A percentile compares a stretch with the other conserved stretches of the same genome.
Evolutionary conservation across 2,888 invertebrate genomes (phyloP).

Genomic region (Acleris holmiana): DNA sequence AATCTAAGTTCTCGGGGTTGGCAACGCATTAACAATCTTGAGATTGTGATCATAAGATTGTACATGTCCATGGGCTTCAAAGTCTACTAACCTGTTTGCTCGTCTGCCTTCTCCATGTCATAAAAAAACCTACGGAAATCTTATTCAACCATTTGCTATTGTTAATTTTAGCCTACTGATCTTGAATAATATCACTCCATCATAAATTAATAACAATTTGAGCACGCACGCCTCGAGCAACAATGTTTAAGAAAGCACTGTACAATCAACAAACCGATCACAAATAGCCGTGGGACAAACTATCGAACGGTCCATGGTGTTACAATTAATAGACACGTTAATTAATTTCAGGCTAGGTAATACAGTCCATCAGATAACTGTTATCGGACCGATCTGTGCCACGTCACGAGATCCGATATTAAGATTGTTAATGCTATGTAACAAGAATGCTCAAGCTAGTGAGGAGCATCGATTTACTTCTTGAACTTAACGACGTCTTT

Average conservation of each 20-base stretch:
- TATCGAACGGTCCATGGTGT: constrained; percentile 45
- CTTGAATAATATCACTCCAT: neutral
- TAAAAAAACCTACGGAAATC: neutral
- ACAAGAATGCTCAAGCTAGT: constrained; percentile 60
- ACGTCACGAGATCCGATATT: constrained; percentile 59
- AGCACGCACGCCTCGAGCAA: neutral
- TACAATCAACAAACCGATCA: constrained; percentile 18
- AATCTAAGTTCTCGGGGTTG: too few relatives aligned
- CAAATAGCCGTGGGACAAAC: constrained; percentile 34
- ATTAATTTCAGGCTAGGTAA: constrained; percentile 66
- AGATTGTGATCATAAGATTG: too few relatives aligned
- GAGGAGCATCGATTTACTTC: constrained; percentile 37
- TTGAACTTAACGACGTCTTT: too few relatives aligned
- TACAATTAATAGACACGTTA: constrained; percentile 62
- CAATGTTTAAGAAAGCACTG: constrained; percentile 1
- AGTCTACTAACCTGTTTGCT: too few relatives aligned
- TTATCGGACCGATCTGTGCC: constrained; percentile 27
- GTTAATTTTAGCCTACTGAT: too few relatives aligned
- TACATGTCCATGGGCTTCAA: too few relatives aligned
- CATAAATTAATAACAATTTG: neutral
- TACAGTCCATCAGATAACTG: constrained; percentile 46
- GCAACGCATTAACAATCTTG: too few relatives aligned
- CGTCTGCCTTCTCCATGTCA: too few relatives aligned
- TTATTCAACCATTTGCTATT: neutral
- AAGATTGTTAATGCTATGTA: constrained; percentile 66